Base-by-base conservation (phyloP, 2,888 invertebrate species). In the Exocentrus adspersus region DNA sequence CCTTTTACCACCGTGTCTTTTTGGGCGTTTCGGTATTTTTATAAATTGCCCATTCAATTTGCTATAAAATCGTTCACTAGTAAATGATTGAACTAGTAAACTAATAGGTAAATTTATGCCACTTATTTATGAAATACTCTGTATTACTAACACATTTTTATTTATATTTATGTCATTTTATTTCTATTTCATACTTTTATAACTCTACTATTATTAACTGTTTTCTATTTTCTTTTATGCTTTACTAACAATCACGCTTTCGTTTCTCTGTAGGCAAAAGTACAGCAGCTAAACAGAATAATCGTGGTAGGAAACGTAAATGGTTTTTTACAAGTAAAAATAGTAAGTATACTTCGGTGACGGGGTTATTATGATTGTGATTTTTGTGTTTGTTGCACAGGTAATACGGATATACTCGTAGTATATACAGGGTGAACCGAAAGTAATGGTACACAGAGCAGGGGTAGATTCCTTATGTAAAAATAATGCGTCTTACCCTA, bases 261-360 rank as follows among this genome's bases (percentile, higher is more conserved):
- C 20, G 41, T 59, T 59, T 59, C 37, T 50, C 46, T 46, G 30
- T 21, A 50, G 50, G 59, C 56, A 43, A 28, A 17, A 56, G 28
- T 45, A 56, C 56, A 32, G 60, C 62, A 62, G 64, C 64, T 41
- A 61, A 62, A 60, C 61, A 45, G 48, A 56, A 41, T 24, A 64
- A 56, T 37, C 58, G 58, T 46, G 58, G 62, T 59, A 62, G 56
- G 50, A 70, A 64, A 51, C 51, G 58, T 9, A 68, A 61, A 61
- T 65, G 67, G 65, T 65, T 63, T 46, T 65, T 68, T 30, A 17
- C 24, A 24, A 60, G 57, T 41, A 56, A 37, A 53, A 59, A 19
- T 52, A 62, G 69, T 69, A 69, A 69, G 69, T 69, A 46, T 50
- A 50, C 19, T 17, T 37, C 45, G 56, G 32, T 45, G 19, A 14